phyloP scores from a whole-genome alignment of 1,140 invertebrate genomes.

The Zaprionus gabonicus region DNA sequence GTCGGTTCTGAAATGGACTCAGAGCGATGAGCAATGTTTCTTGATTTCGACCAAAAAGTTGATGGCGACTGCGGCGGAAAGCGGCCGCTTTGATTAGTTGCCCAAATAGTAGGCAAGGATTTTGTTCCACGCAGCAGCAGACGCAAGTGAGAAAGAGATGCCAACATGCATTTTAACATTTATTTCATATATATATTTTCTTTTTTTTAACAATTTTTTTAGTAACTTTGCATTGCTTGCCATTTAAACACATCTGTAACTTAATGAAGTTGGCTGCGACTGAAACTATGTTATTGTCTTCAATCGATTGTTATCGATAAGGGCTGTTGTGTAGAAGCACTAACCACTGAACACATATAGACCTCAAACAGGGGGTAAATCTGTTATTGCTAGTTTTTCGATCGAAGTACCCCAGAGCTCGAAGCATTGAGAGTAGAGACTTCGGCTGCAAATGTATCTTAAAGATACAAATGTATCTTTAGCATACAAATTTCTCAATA shows the following conservation, averaged over 20 bases:
- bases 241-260: no score
- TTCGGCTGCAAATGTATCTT: no score
- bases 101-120: slow-evolving; percentile 22
- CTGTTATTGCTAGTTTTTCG: no score
- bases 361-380: no score
- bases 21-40: slow-evolving; percentile 64
- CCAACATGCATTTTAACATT: neutral
- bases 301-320: neutral
- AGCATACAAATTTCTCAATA: no score
- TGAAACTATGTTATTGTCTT: no score
- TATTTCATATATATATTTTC: neutral
- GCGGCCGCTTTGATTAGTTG: slow-evolving; percentile 31
- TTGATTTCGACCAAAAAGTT: slow-evolving; percentile 55
- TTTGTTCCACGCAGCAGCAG: neutral
- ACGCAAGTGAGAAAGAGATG: neutral
- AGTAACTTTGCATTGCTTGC: no score
- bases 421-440: no score
- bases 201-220: neutral
- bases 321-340: neutral
- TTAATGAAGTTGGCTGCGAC: no score
- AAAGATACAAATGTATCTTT: no score
- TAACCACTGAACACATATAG: no score
- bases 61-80: neutral
- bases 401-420: no score
- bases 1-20: slow-evolving; percentile 19